Conservation (phyloP, 2,797 vertebrate genomes). For the Fistularia tabacaria region DNA sequence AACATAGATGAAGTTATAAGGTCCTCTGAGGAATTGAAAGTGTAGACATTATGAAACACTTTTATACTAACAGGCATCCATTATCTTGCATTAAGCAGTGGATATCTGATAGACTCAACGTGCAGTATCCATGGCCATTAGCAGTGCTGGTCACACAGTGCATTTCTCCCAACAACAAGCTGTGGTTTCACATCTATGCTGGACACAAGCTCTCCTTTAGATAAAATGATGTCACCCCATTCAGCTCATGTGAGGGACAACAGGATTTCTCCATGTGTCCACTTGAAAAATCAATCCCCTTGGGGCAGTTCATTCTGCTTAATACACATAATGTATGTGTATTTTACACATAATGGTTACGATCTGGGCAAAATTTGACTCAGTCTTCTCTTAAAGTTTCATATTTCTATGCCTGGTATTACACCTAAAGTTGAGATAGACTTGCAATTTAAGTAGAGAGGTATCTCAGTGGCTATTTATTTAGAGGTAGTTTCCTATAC, state of each 20-base stretch:
- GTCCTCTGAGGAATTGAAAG: constrained; percentile 33
- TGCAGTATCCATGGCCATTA: constrained; percentile 48
- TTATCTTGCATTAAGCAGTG: constrained; percentile 63
- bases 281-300: neutral
- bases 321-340: too few species aligned
- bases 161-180: constrained; percentile 36
- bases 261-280: neutral
- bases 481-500: too few species aligned
- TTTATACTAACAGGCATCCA: constrained; percentile 48
- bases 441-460: too few species aligned
- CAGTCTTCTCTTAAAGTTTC: too few species aligned
- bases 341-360: too few species aligned
- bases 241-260: neutral
- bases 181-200: constrained; percentile 34
- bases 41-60: constrained; percentile 33
- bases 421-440: too few species aligned
- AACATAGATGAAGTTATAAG: constrained; percentile 24
- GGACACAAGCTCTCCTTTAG: constrained; percentile 22
- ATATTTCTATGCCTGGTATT: too few species aligned
- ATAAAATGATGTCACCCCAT: constrained; percentile 20
- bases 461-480: too few species aligned
- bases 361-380: too few species aligned
- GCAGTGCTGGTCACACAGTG: constrained; percentile 52
- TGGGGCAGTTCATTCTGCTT: too few species aligned
- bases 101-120: constrained; percentile 34